Evolutionary conservation across 2,888 invertebrate genomes (phyloP).

Genomic region (Drosophila affinis): DNA sequence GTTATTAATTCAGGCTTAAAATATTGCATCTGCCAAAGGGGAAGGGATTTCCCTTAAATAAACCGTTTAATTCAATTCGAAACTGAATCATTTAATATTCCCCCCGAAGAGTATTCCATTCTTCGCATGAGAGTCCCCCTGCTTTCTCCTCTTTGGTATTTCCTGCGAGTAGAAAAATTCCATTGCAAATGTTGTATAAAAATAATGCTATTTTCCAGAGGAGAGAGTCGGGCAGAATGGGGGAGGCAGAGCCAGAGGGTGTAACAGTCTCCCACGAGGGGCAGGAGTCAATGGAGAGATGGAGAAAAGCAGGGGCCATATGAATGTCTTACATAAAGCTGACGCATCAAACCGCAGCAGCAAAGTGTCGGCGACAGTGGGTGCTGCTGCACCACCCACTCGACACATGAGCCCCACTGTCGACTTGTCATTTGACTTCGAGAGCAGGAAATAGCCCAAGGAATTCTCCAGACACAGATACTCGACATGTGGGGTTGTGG

Average conservation of each 20-base stretch:
- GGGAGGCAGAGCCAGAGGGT: neutral
- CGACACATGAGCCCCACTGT: constrained; percentile 55
- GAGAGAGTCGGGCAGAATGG: neutral
- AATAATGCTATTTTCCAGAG: constrained; percentile 43
- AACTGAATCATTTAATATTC: neutral
- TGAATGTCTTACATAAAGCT: constrained; percentile 67
- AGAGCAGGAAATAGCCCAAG: constrained; percentile 51
- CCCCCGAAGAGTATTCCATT: constrained; percentile 17
- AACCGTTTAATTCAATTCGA: no score
- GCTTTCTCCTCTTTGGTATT: constrained; percentile 3
- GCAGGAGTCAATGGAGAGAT: neutral
- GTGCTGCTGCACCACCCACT: constrained; percentile 25
- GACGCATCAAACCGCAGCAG: constrained; percentile 66
- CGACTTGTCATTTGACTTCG: constrained; percentile 65
- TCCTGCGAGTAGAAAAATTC: constrained; percentile 57
- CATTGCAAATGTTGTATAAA: constrained; percentile 52
- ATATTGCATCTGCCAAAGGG: no score
- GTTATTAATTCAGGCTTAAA: no score
- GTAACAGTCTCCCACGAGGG: neutral
- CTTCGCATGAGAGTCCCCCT: neutral
- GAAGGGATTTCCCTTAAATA: no score
- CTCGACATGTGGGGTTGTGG: neutral
- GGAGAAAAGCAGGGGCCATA: constrained; percentile 15
- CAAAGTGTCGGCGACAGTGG: constrained; percentile 40
- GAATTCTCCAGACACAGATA: constrained; percentile 24